Base-by-base conservation (phyloP, 64 coral and sea anemone species). In the Stichodactyla mertensii region DNA sequence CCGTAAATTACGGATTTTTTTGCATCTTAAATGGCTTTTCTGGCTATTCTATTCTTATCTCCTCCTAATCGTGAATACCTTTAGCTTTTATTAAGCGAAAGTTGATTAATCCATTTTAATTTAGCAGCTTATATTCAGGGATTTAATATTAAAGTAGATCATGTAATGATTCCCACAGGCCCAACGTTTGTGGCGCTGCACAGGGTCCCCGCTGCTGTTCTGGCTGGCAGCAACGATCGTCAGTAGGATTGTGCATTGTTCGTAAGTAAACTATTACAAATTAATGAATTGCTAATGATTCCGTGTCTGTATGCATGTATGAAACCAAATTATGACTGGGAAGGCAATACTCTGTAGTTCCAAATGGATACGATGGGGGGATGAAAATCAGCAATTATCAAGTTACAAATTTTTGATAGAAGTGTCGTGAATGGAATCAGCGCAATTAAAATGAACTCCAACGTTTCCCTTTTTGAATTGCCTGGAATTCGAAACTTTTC, bases 141-240 rank as follows among this genome's bases (percentile, higher is more conserved):
- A 74, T 74, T 74, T 27, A 74, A 11, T 74, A 2, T 20, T 70
- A 24, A 70, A 22, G n/a, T 23, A 10, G 8, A 10, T 74, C 55
- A 54, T 52, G 64, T 83, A 54, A 70, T 80, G 18, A 23, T 92
- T 92, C 57, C 36, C 15, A 10, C 16, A 99, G 97, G n/a, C 97
- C 97, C 51, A 94, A 99, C 61, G 88, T 99, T 13, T 99, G 97
- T 55, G 97, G 93, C 26, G 90, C 87, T 6, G 52, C 28, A 52
- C 64, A 82, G 8, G 93, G 93, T 18, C 89, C 92, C 0, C 85
- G 59, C 0, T 99, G 97, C 54, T 99, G 97, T 61, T 79, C 90
- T 2, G 97, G 97, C 12, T 99, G 97, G 97, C 93, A 92, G 69
- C 96, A 88, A 23, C 87, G 89, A 51, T 55, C 89, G 51, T 88